Base-by-base conservation (phyloP, 2,113 vertebrate species). In the Phylloscopus whistleri region DNA sequence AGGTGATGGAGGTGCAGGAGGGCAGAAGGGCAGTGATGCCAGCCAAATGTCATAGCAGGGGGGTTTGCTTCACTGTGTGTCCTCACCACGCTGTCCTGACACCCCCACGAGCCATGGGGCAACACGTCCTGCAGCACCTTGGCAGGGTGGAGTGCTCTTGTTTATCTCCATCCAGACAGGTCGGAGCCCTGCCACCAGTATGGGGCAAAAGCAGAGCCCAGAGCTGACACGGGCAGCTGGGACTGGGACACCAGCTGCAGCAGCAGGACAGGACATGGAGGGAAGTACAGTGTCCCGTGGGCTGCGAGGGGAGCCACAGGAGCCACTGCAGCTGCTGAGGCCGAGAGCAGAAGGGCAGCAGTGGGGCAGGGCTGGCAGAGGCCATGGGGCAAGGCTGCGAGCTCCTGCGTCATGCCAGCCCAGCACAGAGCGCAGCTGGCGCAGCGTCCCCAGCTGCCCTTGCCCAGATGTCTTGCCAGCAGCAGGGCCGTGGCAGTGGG, bases 11-110 rank as follows among this genome's bases (percentile, higher is more conserved):
- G 23, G 26, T 9, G 2, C 49, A 91, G 58, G 1, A 11, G 44
- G 31, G 1, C 1, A 39, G 18, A 73, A 63, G 31, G 60, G 41
- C 62, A 56, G 46, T 2, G 3, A 58, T 21, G 37, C 30, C 21
- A 64, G 52, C 6, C 43, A n/a, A 35, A 37, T 23, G 24, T n/a
- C 0, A 1, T n/a, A 24, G 16, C 0, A 0, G 23, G 9, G 13
- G 30, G 6, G 14, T 39, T 39, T 81, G 26, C 31, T 55, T 13
- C 48, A 48, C 2, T 4, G 24, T 17, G n/a, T 51, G 52, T 13
- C 23, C 23, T 0, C 28, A 44, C 10, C 1, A 3, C 1, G 7
- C n/a, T 35, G 43, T 30, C 51, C 75, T 63, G 33, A 31, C 3
- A 1, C 9, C 13, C 27, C 46, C 49, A 24, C 0, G 0, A 82